Base-by-base conservation (phyloP, 2,888 invertebrate species). In the Pemphredon lugubris region DNA sequence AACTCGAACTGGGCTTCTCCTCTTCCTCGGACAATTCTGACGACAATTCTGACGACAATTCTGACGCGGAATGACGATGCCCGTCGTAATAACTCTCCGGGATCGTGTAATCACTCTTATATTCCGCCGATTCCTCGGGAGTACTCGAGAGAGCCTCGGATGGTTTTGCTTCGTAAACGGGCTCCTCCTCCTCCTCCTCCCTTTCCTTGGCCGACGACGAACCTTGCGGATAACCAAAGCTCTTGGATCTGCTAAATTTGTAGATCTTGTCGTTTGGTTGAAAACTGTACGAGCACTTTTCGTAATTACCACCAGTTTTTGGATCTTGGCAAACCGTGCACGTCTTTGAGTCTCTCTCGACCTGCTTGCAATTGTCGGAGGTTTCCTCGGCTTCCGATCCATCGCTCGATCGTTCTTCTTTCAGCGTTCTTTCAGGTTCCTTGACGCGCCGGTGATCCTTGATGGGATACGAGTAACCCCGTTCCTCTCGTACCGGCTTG, bases 241-340 rank as follows among this genome's bases (percentile, higher is more conserved):
- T 84, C 57, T 86, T 88, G 1, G 86, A 85, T 20, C 77, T 83
- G 21, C 72, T 86, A 57, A 83, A 89, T 18, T 86, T 84, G 73
- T 88, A 89, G 2, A 86, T 67, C 63, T 87, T 88, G 20, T 89
- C 89, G 20, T 85, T 83, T 0, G 89, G 92, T 58, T 92, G 90
- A 16, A 91, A 90, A 2, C 90, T 90, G 82, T 93, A 93, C 0
- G 91, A 91, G 75, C 93, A 93, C 65, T 92, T 91, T 66, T 93
- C 92, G 57, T 91, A 92, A 75, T 91, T 91, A 0, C 91, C 91
- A n/a, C 92, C 92, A 1, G 90, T 91, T 55, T 90, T 90, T 0
- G 90, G 90, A 63, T 92, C 91, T 73, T 91, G 90, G 79, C 93
- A 93, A 0, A 93, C 90, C 59, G 90, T 91, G 78, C 92, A 92